These are phyloP conservation scores for Xestia xanthographa DNA, from an alignment of 2,888 invertebrate genomes.

Conservation along the genomic window DNA sequence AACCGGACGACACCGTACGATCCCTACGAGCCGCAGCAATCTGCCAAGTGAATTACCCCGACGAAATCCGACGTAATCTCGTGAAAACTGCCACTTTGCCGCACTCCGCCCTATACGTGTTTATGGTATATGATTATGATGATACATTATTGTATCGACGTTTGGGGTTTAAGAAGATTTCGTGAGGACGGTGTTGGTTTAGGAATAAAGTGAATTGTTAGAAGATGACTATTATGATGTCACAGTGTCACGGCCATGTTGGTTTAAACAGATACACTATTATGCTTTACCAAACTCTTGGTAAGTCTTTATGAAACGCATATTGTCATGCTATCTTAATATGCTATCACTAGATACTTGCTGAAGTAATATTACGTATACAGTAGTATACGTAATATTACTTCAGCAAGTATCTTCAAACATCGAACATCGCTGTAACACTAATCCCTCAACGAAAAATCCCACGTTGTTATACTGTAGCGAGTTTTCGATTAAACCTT, in stretches of 20 bases:
- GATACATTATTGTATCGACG: conserved; percentile 49
- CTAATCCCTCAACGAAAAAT: conserved; percentile 69
- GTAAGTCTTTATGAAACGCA: background rate
- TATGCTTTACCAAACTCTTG: background rate
- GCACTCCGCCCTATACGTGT: conserved; percentile 39
- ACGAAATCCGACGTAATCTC: conserved; percentile 69
- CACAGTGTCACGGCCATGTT: background rate
- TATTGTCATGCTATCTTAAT: background rate
- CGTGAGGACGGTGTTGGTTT: conserved; percentile 5
- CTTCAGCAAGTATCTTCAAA: conserved; percentile 1
- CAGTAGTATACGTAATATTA: too few species aligned
- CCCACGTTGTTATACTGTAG: conserved; percentile 72
- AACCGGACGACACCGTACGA: conserved; percentile 61
- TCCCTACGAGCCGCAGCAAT: conserved; percentile 65
- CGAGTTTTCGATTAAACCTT: conserved; percentile 82
- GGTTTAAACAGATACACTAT: background rate
- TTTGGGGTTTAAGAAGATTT: conserved; percentile 11
- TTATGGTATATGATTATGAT: conserved; percentile 57
- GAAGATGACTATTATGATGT: background rate
- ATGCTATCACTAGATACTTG: too few species aligned
- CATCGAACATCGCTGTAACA: conserved; percentile 45
- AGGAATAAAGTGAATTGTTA: background rate
- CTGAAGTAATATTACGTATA: too few species aligned
- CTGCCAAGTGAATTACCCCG: conserved; percentile 73
- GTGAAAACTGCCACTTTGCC: conserved; percentile 67